Evolutionary conservation across 2,113 vertebrate species (phyloP), one percentile per base, ranked within the genome.

Genomic region (Chelonoidis abingdonii): DNA sequence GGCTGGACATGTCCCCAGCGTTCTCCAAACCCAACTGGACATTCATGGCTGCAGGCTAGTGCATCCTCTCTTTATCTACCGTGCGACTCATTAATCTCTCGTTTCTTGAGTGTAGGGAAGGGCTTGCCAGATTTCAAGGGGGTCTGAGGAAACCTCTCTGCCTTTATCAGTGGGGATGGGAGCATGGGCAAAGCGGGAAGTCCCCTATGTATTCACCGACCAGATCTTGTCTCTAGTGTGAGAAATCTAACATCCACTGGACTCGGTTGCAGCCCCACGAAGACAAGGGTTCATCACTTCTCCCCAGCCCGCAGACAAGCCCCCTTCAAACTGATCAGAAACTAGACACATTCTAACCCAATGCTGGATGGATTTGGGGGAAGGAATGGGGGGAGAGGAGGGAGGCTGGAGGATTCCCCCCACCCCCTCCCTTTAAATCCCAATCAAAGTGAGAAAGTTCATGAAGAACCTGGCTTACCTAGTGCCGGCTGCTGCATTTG

Each of bases 1-100:
- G 98, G 85, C 98, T 96, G 50, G 98, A 98, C 98, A 99, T 98
- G 95, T 99, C 98, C 92, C 98, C 98, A 54, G 98, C 97, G 97
- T 97, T 95, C 82, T 97, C 93, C 93, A 95, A 85, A 54, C 89
- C 81, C 93, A 95, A 49, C 76, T 93, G 94, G 88, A 93, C 91
- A 11, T 95, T 94, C 96, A 96, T 95, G 92, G 80, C 92, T 90
- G 83, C 84, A 47, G 50, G 84, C 69, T 94, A 93, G 84, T 69
- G 75, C 89, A 92, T 80, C 93, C 75, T 86, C 89, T 53, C 88
- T 56, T 57, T 86, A 75, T 82, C 62, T 31, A 87, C 52, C 52
- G 17, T 27, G 78, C 47, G 1, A 41, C 35, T 75, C 47, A 84
- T 93, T 93, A 89, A 92, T 79, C 84, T 89, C 79, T 53, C 50